These are phyloP conservation scores for Hypomecis punctinalis DNA, from an alignment of 2,888 invertebrate genomes.

Conservation along the genomic window DNA sequence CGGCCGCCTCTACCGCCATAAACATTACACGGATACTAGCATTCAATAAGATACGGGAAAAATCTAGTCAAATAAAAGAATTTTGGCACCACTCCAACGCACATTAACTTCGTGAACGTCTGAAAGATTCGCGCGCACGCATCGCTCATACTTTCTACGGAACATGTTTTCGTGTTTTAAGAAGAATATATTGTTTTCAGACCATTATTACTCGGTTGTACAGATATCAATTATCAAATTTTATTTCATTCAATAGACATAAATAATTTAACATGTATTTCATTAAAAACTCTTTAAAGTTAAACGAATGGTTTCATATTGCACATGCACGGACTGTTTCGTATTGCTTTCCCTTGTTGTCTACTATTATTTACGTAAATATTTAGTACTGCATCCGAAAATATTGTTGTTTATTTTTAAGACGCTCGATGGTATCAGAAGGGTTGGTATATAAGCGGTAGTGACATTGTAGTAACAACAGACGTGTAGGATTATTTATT, in stretches of 20 bases:
- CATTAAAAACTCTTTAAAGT: background rate
- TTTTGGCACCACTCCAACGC: conserved; percentile 49
- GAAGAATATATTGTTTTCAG: background rate
- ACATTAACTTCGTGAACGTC: conserved; percentile 27
- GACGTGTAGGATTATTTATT: conserved; percentile 66
- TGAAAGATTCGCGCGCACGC: conserved; percentile 11
- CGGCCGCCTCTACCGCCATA: conserved; percentile 11
- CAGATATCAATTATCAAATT: background rate
- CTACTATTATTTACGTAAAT: background rate
- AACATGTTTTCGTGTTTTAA: background rate
- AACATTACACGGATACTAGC: conserved; percentile 18
- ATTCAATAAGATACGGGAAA: conserved; percentile 44
- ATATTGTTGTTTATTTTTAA: background rate
- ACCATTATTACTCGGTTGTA: background rate
- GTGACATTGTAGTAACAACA: conserved; percentile 68
- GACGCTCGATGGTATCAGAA: background rate
- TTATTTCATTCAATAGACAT: background rate
- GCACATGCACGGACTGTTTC: background rate
- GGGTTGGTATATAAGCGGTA: conserved; percentile 49
- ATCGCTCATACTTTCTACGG: background rate
- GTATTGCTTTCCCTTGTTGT: background rate
- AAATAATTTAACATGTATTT: conserved; percentile 1
- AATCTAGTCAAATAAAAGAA: conserved; percentile 46
- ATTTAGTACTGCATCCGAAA: background rate
- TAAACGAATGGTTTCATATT: background rate